Evolutionary conservation across 2,797 vertebrate genomes (phyloP), one percentile per base, ranked within the genome.

Genomic region (Cetoscarus ocellatus): DNA sequence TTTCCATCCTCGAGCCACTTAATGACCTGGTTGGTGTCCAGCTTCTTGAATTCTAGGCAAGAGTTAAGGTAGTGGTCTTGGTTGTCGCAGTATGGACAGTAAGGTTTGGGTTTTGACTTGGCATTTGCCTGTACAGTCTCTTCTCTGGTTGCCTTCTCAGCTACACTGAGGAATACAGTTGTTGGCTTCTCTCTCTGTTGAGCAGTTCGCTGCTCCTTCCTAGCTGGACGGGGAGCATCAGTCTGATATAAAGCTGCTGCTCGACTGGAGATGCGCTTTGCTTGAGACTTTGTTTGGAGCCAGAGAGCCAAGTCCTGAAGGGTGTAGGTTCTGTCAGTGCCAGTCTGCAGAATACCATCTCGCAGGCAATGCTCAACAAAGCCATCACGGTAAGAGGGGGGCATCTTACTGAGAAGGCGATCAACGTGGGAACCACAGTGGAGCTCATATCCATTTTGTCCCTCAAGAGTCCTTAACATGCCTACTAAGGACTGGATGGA

Each of bases 361-460:
- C 60, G 54, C 0, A 58, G 35, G 35, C 65, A 66, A 15, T 64
- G 17, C 4, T 73, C 60, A 11, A 56, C 39, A 51, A 69, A 73
- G 19, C 13, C 1, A 18, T 64, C 61, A 9, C 45, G 11, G 9
- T 61, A 61, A 1, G 50, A 34, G 7, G 36, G 17, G 42, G 65
- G 61, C 4, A 73, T 18, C 18, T 73, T 67, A 3, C 49, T 34
- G 1, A 51, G 18, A 1, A 74, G 40, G 35, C 53, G 27, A 18
- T 67, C 64, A 6, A 64, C 66, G 45, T 65, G 65, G 13, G 43
- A 73, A 8, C 70, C 52, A 62, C 56, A 70, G 50, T 8, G 56
- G 3, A 70, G 17, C 27, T 67, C 53, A 3, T 15, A 68, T 1
- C 53, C 55, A 17, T 39, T 60, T 7, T 35, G 55, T 2, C 55